Conservation (phyloP, 1,140 invertebrate species). For the Drosophila mayri region DNA sequence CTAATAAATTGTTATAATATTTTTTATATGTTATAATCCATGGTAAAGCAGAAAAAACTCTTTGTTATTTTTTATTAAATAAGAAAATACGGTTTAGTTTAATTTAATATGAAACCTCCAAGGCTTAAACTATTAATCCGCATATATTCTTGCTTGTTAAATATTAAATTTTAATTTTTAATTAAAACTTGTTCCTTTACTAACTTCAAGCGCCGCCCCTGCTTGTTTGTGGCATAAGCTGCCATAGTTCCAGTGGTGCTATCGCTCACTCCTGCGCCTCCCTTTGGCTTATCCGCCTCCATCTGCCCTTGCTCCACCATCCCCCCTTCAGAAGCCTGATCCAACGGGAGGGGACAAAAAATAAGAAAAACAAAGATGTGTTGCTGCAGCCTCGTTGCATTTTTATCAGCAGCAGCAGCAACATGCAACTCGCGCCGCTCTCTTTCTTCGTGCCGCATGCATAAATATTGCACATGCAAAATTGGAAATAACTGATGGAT, state of each 20-base stretch:
- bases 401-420: constrained; percentile 53
- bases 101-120: background rate
- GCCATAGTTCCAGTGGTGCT: constrained; percentile 68
- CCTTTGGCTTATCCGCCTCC: constrained; percentile 45
- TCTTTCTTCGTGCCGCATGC: constrained; percentile 36
- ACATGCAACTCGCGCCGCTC: constrained; percentile 25
- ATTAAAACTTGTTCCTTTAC: background rate
- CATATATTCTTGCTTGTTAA: background rate
- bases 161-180: background rate
- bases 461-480: constrained; percentile 78
- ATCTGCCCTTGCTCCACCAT: background rate
- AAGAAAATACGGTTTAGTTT: too few relatives aligned
- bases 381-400: constrained; percentile 36
- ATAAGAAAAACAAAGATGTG: constrained; percentile 38
- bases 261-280: constrained; percentile 67
- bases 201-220: background rate
- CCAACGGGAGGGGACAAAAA: constrained; percentile 10
- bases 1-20: background rate
- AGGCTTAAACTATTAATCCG: background rate
- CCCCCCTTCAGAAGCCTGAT: background rate
- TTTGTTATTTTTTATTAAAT: background rate
- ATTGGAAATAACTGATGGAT: constrained; percentile 81
- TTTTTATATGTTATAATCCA: background rate
- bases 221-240: constrained; percentile 37
- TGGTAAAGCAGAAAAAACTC: background rate